phyloP scores from a whole-genome alignment of 2,797 vertebrate species.

The Rhabdophis nuchalis region DNA sequence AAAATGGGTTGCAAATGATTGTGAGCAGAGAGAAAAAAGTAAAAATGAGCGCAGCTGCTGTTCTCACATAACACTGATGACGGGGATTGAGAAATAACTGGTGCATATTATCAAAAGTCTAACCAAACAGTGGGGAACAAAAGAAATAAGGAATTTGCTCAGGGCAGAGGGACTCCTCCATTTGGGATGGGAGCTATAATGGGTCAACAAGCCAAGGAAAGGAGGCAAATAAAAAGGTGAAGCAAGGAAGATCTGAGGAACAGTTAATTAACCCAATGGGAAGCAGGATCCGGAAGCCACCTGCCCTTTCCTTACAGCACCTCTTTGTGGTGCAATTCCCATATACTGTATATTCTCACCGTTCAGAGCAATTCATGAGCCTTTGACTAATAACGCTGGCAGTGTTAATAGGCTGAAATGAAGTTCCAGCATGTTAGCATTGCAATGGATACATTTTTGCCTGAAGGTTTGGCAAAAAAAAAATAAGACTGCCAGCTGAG shows the following conservation, averaged over 20 bases:
- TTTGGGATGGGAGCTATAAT: background rate
- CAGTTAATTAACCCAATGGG: background rate
- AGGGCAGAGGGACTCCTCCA: background rate
- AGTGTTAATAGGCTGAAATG: background rate
- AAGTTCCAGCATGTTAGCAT: background rate
- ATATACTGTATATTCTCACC: background rate
- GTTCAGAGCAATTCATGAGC: background rate
- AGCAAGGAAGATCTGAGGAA: no score
- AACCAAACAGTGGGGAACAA: background rate
- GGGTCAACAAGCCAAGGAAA: background rate
- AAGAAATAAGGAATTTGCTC: background rate
- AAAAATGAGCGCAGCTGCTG: background rate
- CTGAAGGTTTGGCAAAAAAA: slow-evolving; percentile 4
- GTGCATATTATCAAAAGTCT: background rate
- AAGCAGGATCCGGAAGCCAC: background rate
- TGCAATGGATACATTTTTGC: background rate
- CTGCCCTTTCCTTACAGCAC: background rate
- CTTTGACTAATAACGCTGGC: background rate
- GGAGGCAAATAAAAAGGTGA: background rate
- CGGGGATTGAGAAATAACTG: background rate
- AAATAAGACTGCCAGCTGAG: background rate
- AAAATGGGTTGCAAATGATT: background rate
- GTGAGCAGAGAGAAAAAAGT: background rate
- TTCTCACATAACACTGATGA: background rate
- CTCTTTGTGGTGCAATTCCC: background rate